These are phyloP conservation scores for Lepus townsendii DNA, from an alignment of 2,797 vertebrate genomes.

Conservation along the genomic window DNA sequence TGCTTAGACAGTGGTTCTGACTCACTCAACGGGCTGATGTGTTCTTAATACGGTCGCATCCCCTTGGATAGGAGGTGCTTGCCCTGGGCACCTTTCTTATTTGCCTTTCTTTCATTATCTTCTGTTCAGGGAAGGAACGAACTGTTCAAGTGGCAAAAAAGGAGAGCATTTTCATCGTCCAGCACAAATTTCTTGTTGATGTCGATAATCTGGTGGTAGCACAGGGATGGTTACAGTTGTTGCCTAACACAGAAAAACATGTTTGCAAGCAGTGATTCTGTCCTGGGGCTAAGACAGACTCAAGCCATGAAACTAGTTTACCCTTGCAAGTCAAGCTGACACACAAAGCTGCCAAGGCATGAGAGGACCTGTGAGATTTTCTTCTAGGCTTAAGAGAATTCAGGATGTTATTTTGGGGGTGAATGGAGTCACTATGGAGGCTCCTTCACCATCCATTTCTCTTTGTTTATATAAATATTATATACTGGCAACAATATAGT, in stretches of 20 bases:
- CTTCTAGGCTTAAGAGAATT: background rate
- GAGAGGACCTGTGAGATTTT: background rate
- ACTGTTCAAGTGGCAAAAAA: background rate
- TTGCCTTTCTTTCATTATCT: conserved; percentile 60
- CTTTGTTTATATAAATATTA: background rate
- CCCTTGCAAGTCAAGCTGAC: background rate
- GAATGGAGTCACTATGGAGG: background rate
- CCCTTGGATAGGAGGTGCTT: background rate
- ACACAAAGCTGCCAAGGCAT: background rate
- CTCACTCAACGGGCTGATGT: background rate
- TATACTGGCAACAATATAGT: background rate
- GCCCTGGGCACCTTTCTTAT: background rate
- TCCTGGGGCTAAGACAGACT: background rate
- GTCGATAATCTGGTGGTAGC: background rate
- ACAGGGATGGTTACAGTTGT: conserved; percentile 11
- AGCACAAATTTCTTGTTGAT: conserved; percentile 7
- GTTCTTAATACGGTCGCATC: background rate
- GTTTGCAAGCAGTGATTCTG: conserved; percentile 11
- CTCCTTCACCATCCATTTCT: background rate
- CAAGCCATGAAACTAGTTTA: background rate
- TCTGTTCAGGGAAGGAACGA: conserved; percentile 27
- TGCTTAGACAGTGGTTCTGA: conserved; percentile 32
- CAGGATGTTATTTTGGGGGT: background rate
- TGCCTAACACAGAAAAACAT: background rate
- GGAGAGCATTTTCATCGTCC: conserved; percentile 20